These are phyloP conservation scores for Drosophila buzzatii DNA, from an alignment of 2,888 invertebrate species.

Conservation along the genomic window DNA sequence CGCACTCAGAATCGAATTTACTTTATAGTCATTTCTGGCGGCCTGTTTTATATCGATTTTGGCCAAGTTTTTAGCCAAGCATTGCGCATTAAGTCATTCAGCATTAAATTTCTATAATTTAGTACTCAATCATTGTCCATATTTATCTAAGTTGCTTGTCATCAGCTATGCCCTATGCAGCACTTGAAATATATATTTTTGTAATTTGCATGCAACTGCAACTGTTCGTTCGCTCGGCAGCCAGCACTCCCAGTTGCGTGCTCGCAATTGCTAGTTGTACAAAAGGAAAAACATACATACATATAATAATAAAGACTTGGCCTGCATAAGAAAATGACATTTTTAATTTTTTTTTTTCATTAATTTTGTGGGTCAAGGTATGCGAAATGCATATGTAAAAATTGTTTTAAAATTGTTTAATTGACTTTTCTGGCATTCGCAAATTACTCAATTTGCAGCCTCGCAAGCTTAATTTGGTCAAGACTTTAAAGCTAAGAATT, in stretches of 20 bases:
- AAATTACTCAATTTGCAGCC: not conserved
- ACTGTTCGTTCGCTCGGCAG: not conserved
- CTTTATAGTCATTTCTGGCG: conserved; percentile 54
- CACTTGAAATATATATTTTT: conserved; percentile 8
- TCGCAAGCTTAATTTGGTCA: not conserved
- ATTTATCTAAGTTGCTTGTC: conserved; percentile 26
- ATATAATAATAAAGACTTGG: not conserved
- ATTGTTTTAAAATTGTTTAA: conserved; percentile 3
- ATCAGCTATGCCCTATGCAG: conserved; percentile 9
- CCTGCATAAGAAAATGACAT: conserved; percentile 2
- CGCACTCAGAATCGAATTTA: conserved; percentile 75
- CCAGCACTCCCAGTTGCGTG: conserved; percentile 57
- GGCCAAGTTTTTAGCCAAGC: conserved; percentile 3
- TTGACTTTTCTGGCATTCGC: not conserved
- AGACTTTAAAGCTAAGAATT: not conserved
- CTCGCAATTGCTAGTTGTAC: conserved; percentile 26
- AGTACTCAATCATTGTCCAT: conserved; percentile 16
- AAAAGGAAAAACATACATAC: not conserved
- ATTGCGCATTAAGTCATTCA: conserved; percentile 35
- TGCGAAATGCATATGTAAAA: not conserved
- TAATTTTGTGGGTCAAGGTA: conserved; percentile 1
- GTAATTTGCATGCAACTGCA: conserved; percentile 27
- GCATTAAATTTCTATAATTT: conserved; percentile 53
- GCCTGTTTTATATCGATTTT: conserved; percentile 53
- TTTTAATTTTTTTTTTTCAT: not conserved